phyloP scores from a whole-genome alignment of 2,888 invertebrate genomes.

The Drosophila vallismaia region DNA sequence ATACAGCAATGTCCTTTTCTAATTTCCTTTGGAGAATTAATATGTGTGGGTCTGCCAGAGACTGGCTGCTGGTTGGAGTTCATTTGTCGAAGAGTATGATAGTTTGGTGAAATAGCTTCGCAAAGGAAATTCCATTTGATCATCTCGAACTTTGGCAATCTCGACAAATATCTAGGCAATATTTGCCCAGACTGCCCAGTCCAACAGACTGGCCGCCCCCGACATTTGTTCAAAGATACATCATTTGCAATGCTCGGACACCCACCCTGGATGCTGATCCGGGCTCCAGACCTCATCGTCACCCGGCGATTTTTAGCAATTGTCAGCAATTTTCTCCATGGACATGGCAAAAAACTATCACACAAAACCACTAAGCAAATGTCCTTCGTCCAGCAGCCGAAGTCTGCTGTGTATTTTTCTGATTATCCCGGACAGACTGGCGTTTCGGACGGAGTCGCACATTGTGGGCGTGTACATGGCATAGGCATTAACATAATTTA shows the following conservation, averaged over 20 bases:
- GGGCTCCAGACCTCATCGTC: slow-evolving; percentile 33
- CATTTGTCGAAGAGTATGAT: slow-evolving; percentile 24
- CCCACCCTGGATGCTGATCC: slow-evolving; percentile 11
- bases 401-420: slow-evolving; percentile 73
- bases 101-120: slow-evolving; percentile 8
- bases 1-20: slow-evolving; percentile 82
- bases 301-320: slow-evolving; percentile 73
- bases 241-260: slow-evolving; percentile 47
- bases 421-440: slow-evolving; percentile 63
- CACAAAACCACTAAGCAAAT: slow-evolving; percentile 67
- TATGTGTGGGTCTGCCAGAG: slow-evolving; percentile 33
- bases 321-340: slow-evolving; percentile 80
- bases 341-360: slow-evolving; percentile 68
- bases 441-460: slow-evolving; percentile 36
- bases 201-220: slow-evolving; percentile 30
- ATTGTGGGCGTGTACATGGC: slow-evolving; percentile 81
- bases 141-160: slow-evolving; percentile 35
- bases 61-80: slow-evolving; percentile 21
- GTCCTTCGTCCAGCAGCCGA: slow-evolving; percentile 48
- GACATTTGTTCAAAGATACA: slow-evolving; percentile 47
- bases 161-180: slow-evolving; percentile 15
- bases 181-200: slow-evolving; percentile 41
- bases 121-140: slow-evolving; percentile 14
- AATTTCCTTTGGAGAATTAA: slow-evolving; percentile 74
- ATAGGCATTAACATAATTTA: slow-evolving; percentile 83